Conservation (phyloP, 2,888 invertebrate genomes). For the Ashinkailepas kermadecensis region DNA sequence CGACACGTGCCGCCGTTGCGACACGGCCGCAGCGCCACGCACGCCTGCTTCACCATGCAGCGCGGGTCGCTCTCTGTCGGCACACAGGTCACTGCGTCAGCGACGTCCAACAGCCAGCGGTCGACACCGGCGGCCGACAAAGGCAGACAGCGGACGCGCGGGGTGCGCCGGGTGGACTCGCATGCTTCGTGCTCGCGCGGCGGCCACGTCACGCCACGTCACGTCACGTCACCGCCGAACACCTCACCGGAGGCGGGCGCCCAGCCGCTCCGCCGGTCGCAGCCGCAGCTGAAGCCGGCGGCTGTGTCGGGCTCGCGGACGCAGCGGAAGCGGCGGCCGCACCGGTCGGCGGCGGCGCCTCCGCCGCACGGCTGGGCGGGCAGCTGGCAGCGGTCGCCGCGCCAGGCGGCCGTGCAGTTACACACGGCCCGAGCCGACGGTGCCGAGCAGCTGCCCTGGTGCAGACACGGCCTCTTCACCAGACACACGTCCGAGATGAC, state of each 20-base stretch:
- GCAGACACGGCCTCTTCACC: not conserved
- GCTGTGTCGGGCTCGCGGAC: not conserved
- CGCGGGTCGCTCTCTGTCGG: not conserved
- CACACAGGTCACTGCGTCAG: not conserved
- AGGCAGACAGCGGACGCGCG: too few species aligned
- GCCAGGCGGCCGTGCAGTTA: not conserved
- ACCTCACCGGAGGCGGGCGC: not conserved
- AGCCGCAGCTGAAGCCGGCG: not conserved
- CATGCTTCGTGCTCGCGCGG: not conserved
- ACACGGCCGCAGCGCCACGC: not conserved
- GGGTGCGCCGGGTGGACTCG: constrained; percentile 7
- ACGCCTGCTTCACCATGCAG: not conserved
- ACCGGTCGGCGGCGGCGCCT: not conserved
- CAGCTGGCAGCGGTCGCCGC: not conserved
- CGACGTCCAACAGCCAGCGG: not conserved
- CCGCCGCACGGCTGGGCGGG: not conserved
- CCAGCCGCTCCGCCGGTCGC: not conserved
- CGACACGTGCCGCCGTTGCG: not conserved
- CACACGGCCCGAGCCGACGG: not conserved
- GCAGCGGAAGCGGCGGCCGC: not conserved
- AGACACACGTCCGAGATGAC: not conserved
- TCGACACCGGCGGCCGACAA: not conserved
- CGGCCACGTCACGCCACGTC: not conserved
- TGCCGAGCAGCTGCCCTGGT: not conserved
- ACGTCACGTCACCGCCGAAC: not conserved